Evolutionary conservation across 2,113 vertebrate species (phyloP), one percentile per base, ranked within the genome.

Genomic region (Paradoxurus hermaphroditus): DNA sequence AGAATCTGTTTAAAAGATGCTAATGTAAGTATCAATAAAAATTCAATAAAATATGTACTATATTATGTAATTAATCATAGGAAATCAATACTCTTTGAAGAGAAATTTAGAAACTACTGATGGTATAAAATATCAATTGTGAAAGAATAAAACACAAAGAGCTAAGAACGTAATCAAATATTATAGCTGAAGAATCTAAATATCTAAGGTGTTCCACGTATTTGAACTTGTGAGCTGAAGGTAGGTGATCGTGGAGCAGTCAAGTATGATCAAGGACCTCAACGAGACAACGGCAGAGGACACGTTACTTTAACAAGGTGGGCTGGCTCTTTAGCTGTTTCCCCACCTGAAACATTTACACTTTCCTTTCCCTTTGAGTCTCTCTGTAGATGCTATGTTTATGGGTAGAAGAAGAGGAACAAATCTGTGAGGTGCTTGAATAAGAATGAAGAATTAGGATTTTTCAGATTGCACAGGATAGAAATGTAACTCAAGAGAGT

Each of bases 21-120:
- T 77, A 84, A 82, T 83, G 67, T 87, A 91, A 94, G 56, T 65
- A 75, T 36, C 5, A 83, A 72, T 41, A 44, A 21, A 68, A 95
- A 21, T 51, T 67, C 44, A 89, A 86, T 34, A 90, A 70, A 68
- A 73, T 73, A 14, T 13, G 39, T 70, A 53, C 18, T 41, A 31
- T 75, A 73, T 86, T 79, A 56, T 41, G 4, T 25, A 23, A 51
- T 44, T 82, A 86, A 89, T 89, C 39, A 39, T 36, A 68, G 67
- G 3, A 90, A 92, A 70, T 6, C 1, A 72, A 86, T 1, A 75
- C 1, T 4, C 25, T 93, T 68, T 63, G 39, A 77, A 87, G 25
- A 92, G 31, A 65, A 9, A 31, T n/a, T 94, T 79, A 56, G 3
- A 77, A 93, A 56, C 21, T 87, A 75, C 70, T 67, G 53, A 91